A percentile compares a stretch with the other conserved stretches of the same genome.
Evolutionary conservation across 2,888 invertebrate genomes (phyloP).

Genomic region (Blera fallax): DNA sequence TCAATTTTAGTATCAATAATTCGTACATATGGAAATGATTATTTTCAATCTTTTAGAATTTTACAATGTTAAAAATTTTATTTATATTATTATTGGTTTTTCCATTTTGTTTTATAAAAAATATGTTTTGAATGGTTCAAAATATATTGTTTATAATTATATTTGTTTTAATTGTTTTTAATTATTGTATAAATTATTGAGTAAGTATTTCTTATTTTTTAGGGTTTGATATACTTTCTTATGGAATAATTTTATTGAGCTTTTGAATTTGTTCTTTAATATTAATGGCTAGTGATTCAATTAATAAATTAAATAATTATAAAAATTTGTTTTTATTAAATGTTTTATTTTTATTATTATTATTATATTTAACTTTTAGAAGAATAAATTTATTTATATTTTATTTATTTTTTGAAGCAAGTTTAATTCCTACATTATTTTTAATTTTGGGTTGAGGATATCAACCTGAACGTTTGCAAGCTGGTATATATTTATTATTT

Average conservation of each 20-base stretch:
- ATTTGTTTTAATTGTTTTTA: conserved; percentile 82
- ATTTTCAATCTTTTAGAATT: conserved; percentile 84
- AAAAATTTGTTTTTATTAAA: conserved; percentile 83
- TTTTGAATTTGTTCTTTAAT: conserved; percentile 85
- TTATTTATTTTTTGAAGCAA: conserved; percentile 88
- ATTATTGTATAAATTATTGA: conserved; percentile 80
- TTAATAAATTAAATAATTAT: conserved; percentile 82
- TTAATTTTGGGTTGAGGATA: conserved; percentile 87
- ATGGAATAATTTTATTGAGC: conserved; percentile 84
- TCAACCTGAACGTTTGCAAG: conserved; percentile 87
- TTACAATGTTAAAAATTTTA: conserved; percentile 85
- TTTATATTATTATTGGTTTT: conserved; percentile 82
- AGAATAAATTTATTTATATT: conserved; percentile 85
- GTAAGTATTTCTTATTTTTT: conserved; percentile 78
- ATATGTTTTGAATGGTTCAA: conserved; percentile 84
- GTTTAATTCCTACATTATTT: conserved; percentile 86
- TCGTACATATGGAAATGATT: conserved; percentile 86
- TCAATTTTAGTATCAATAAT: conserved; percentile 85
- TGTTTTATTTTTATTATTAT: conserved; percentile 83
- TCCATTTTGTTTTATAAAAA: conserved; percentile 83
- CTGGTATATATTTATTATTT: conserved; percentile 86
- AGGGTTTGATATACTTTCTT: conserved; percentile 83
- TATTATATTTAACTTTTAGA: conserved; percentile 84
- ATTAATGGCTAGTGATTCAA: conserved; percentile 83
- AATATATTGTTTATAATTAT: conserved; percentile 83